These are phyloP conservation scores for Orestias chungarensis DNA, from an alignment of 2,797 vertebrate species.

Conservation along the genomic window DNA sequence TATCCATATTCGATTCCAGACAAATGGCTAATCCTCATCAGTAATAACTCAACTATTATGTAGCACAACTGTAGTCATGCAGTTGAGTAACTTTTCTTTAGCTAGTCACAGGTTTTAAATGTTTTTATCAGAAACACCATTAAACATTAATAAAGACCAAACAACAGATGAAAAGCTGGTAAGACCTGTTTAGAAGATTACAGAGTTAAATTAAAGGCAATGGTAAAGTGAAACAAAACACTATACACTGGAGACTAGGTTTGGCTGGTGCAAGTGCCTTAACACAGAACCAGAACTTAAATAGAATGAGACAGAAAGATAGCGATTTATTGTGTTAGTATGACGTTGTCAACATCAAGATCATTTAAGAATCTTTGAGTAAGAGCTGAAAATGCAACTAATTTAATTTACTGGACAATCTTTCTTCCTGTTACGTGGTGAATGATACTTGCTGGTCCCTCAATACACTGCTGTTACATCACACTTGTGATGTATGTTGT, in stretches of 20 bases:
- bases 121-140: background rate
- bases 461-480: too few relatives aligned
- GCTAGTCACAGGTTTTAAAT: background rate
- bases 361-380: background rate
- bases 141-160: background rate
- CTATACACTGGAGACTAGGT: too few relatives aligned
- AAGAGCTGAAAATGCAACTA: background rate
- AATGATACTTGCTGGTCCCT: too few relatives aligned
- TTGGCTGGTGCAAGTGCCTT: background rate
- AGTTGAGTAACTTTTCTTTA: background rate
- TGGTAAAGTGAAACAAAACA: too few relatives aligned
- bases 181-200: too few relatives aligned
- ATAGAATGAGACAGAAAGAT: background rate
- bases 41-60: background rate
- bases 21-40: background rate
- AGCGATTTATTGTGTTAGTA: background rate
- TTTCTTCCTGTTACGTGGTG: too few relatives aligned
- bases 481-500: too few relatives aligned
- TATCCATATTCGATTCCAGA: constrained; percentile 15
- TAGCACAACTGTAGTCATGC: background rate
- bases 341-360: background rate
- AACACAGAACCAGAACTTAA: background rate
- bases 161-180: background rate
- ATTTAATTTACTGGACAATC: background rate
- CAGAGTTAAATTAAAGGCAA: too few relatives aligned